Percentiles rank a stretch among this genome's conserved stretches.
These are phyloP conservation scores for Emydoidea blandingii DNA, from an alignment of 2,797 vertebrate species.

Conservation along the genomic window DNA sequence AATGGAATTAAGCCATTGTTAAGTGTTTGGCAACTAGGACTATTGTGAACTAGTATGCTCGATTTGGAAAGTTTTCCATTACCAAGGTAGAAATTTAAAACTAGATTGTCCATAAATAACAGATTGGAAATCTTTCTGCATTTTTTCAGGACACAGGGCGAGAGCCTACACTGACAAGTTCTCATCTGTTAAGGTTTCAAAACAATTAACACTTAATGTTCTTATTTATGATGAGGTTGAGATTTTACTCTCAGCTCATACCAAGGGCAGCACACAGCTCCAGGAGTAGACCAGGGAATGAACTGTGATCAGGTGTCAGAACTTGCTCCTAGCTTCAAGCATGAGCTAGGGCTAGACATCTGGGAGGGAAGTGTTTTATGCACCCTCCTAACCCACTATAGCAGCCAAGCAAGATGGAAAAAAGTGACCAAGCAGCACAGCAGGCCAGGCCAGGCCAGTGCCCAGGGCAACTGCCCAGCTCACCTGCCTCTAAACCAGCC, in stretches of 20 bases:
- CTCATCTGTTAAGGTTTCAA: not conserved
- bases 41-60: not conserved
- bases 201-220: not conserved
- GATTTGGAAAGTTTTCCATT: not conserved
- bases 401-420: not conserved
- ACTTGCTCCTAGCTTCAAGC: not conserved
- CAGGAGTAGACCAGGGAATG: not conserved
- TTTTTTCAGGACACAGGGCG: not conserved
- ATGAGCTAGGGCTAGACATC: not conserved
- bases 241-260: not conserved
- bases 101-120: not conserved
- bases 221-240: not conserved
- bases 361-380: not conserved
- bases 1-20: not conserved
- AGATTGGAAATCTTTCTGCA: not conserved
- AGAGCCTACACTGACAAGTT: not conserved
- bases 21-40: not conserved
- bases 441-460: not conserved
- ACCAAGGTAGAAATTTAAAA: not conserved
- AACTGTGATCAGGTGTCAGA: not conserved
- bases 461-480: not conserved
- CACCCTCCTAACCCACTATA: not conserved
- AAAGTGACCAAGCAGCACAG: not conserved
- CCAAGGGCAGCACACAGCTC: not conserved
- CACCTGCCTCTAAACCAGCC: not conserved